Base-by-base conservation (phyloP, 1,140 invertebrate species). In the Thaumatotibia leucotreta region DNA sequence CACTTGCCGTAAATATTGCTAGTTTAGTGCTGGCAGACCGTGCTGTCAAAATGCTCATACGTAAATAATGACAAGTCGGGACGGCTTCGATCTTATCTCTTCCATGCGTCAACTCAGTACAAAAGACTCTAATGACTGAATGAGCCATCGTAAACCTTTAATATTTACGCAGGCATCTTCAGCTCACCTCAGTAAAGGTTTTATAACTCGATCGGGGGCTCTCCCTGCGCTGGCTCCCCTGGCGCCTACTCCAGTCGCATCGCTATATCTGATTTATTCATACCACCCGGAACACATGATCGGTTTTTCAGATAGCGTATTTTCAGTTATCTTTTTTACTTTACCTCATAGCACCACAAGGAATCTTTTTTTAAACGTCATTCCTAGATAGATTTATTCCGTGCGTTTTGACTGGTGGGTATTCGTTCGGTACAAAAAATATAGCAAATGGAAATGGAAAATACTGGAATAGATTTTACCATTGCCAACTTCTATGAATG, bases 191-290 rank as follows among this genome's bases (percentile, higher is more conserved):
- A 84, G 83, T 72, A 79, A 82, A 84, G 82, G 80, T 86, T 88
- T 84, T 82, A 89, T 82, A 86, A 77, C 80, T 78, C 73, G 76
- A 69, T 67, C 70, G 75, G 74, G 71, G 75, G 74, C 74, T 70
- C 73, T 74, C 71, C 82, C 74, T 75, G 65, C 29, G 64, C 23
- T 31, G 22, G 35, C 63, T 79, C 82, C 80, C 79, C 67, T 73
- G 77, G 80, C 85, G 82, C 81, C 81, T 80, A 78, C 79, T 78
- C 76, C 78, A 74, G 73, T 79, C 79, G 70, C 79, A 75, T 69
- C 79, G 77, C 81, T 84, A 84, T 82, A 80, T 84, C 87, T 89
- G 82, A 89, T 89, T 89, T 88, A 89, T 89, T 88, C 82, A 89
- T 84, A 85, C 78, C 83, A 83, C 81, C 87, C 81, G 79, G 83